phyloP scores from a whole-genome alignment of 2,113 vertebrate species.

The Cyanistes caeruleus region DNA sequence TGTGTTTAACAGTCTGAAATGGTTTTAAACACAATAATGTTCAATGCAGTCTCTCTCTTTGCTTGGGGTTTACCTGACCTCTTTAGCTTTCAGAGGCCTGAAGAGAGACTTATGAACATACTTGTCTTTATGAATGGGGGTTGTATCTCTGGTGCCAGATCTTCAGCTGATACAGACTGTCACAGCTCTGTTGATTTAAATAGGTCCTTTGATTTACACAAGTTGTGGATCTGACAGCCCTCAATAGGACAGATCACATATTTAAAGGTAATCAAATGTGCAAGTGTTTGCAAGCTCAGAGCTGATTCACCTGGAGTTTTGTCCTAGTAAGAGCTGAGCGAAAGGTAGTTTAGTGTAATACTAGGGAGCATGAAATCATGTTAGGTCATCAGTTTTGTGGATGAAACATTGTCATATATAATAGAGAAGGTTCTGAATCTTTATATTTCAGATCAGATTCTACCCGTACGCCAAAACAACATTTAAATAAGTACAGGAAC shows the following conservation, averaged over 20 bases:
- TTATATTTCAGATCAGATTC: not conserved
- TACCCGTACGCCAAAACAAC: not conserved
- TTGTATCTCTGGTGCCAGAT: not conserved
- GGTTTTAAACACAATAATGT: not conserved
- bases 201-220: not conserved
- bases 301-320: not conserved
- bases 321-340: not conserved
- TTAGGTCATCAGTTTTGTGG: not conserved
- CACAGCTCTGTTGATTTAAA: constrained; percentile 30
- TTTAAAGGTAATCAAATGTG: not conserved
- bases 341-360: not conserved
- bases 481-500: not conserved
- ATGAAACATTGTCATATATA: not conserved
- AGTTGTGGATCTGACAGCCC: not conserved
- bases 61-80: not conserved
- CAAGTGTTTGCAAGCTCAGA: not conserved
- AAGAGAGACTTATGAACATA: not conserved
- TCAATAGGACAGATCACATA: not conserved
- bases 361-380: not conserved
- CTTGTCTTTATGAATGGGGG: not conserved
- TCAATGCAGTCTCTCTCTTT: not conserved
- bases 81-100: not conserved
- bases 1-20: constrained; percentile 10
- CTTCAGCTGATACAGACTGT: constrained; percentile 15
- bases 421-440: not conserved